Evolutionary conservation across 2,888 invertebrate species (phyloP).

Genomic region (Apodemia duryi): DNA sequence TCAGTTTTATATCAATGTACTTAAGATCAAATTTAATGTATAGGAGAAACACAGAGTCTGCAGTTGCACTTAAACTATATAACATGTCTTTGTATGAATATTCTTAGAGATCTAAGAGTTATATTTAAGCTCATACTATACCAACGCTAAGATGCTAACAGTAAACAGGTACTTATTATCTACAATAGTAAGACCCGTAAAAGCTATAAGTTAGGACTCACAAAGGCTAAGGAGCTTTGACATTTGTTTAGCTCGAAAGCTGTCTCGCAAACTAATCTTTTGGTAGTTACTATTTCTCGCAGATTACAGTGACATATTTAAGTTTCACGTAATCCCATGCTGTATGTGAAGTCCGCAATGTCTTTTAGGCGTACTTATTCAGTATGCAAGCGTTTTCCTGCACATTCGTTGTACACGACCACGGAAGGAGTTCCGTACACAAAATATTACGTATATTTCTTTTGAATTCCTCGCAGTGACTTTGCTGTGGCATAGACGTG

Average conservation of each 20-base stretch:
- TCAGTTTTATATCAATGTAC: too few species aligned
- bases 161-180: background rate
- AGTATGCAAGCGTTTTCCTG: constrained; percentile 77
- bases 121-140: too few species aligned
- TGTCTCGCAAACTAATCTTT: constrained; percentile 7
- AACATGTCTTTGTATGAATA: too few species aligned
- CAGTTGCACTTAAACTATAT: too few species aligned
- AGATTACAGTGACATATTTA: constrained; percentile 71
- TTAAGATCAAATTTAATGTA: too few species aligned
- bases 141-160: too few species aligned
- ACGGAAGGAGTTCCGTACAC: constrained; percentile 74
- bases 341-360: constrained; percentile 74
- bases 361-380: constrained; percentile 78
- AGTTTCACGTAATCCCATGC: constrained; percentile 69
- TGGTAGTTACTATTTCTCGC: constrained; percentile 49
- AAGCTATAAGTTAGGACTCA: background rate
- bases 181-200: background rate
- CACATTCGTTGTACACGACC: constrained; percentile 75
- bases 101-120: too few species aligned
- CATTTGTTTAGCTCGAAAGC: constrained; percentile 15
- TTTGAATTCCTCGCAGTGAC: constrained; percentile 72
- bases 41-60: too few species aligned
- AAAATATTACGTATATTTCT: constrained; percentile 75
- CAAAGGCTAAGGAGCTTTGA: constrained; percentile 7
- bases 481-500: constrained; percentile 63